Evolutionary conservation across 2,888 invertebrate species (phyloP).

Genomic region (Busseola fusca): DNA sequence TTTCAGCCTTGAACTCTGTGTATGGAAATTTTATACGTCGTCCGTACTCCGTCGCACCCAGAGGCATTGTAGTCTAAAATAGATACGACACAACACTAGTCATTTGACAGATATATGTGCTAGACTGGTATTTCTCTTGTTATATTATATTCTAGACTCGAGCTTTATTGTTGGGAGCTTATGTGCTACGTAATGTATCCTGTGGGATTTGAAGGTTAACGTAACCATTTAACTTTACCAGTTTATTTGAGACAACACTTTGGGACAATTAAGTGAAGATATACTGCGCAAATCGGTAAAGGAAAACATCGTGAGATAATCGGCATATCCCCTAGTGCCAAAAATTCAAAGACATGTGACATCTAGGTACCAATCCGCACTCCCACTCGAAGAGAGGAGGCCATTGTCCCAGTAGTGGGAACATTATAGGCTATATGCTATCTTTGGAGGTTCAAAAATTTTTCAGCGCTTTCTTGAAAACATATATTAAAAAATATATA

Average conservation of each 20-base stretch:
- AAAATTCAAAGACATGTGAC: background rate
- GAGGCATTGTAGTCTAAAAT: conserved; percentile 61
- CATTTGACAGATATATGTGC: conserved; percentile 40
- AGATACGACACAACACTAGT: conserved; percentile 51
- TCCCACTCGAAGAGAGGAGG: background rate
- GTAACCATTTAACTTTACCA: background rate
- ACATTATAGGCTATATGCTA: background rate
- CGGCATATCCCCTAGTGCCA: background rate
- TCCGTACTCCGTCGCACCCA: conserved; percentile 51
- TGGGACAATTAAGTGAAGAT: background rate
- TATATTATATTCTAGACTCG: conserved; percentile 17
- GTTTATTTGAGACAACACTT: background rate
- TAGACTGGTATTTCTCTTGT: conserved; percentile 22
- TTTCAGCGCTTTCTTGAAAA: too few species aligned
- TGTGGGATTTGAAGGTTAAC: background rate
- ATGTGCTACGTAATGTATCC: background rate
- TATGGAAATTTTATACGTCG: conserved; percentile 73
- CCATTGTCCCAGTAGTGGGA: background rate
- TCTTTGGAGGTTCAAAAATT: too few species aligned
- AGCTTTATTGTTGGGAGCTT: background rate
- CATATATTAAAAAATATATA: too few species aligned
- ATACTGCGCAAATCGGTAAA: background rate
- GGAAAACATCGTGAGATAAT: background rate
- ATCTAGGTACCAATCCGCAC: too few species aligned
- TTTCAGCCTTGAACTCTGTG: conserved; percentile 76